Evolutionary conservation across 2,888 invertebrate species (phyloP).

Genomic region (Eupithecia exiguata): DNA sequence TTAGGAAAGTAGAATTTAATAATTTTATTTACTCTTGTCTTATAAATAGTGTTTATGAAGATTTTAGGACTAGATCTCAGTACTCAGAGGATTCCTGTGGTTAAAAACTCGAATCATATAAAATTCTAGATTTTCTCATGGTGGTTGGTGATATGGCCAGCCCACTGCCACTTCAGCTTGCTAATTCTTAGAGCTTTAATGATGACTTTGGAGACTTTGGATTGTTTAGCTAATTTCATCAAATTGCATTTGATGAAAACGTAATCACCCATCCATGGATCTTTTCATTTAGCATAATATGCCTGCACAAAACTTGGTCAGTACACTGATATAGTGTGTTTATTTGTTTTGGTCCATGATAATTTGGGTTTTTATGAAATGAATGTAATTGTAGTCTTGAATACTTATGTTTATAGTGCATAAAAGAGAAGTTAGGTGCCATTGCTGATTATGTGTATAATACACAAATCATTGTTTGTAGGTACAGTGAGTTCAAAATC

Average conservation of each 20-base stretch:
- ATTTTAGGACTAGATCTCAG: no score
- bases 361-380: not conserved
- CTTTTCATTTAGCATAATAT: not conserved
- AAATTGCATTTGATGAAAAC: not conserved
- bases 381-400: not conserved
- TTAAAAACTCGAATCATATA: no score
- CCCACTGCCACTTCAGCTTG: no score
- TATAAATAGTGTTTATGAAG: not conserved
- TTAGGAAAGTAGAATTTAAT: no score
- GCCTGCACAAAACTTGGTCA: not conserved
- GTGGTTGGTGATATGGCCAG: no score
- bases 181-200: no score
- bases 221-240: not conserved
- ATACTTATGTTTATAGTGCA: not conserved
- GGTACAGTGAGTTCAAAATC: not conserved
- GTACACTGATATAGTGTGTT: not conserved
- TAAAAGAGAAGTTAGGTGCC: not conserved
- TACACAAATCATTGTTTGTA: not conserved
- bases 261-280: not conserved
- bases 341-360: not conserved
- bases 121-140: no score
- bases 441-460: not conserved
- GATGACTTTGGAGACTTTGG: no score
- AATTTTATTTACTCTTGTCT: not conserved
- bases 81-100: no score